Conservation (phyloP, 2,888 invertebrate species). For the Rhopalosiphum nymphaeae region DNA sequence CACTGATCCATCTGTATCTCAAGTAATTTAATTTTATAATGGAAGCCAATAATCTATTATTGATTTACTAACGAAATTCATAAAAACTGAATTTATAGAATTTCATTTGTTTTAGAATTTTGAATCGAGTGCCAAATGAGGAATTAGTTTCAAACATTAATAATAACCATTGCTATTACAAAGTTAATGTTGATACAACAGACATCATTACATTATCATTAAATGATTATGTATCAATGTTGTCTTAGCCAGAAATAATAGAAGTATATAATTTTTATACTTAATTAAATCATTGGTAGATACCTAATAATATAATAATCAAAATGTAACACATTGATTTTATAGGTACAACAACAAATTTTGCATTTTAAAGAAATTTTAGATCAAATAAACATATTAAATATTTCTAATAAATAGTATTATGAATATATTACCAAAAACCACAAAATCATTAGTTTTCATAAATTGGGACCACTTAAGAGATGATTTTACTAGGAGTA, state of each 20-base stretch:
- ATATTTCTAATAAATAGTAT: constrained; percentile 14
- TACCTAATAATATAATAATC: neutral
- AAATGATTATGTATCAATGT: neutral
- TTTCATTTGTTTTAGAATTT: neutral
- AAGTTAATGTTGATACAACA: neutral
- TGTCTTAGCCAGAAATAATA: neutral
- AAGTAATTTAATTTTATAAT: neutral
- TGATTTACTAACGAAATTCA: neutral
- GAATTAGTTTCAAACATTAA: neutral
- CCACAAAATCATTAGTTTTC: neutral
- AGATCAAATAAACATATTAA: neutral
- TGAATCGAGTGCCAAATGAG: neutral
- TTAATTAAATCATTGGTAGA: neutral
- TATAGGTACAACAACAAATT: neutral
- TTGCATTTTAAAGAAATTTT: neutral
- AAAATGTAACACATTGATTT: neutral
- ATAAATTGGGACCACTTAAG: constrained; percentile 2
- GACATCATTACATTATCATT: neutral
- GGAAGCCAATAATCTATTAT: no score
- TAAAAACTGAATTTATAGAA: neutral
- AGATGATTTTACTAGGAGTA: neutral
- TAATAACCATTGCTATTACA: neutral
- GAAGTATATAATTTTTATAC: neutral
- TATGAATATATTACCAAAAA: neutral
- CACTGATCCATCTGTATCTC: neutral